Evolutionary conservation across 1,140 invertebrate species (phyloP), one percentile per base, ranked within the genome.

Genomic region (Drosophila pruinosa): DNA sequence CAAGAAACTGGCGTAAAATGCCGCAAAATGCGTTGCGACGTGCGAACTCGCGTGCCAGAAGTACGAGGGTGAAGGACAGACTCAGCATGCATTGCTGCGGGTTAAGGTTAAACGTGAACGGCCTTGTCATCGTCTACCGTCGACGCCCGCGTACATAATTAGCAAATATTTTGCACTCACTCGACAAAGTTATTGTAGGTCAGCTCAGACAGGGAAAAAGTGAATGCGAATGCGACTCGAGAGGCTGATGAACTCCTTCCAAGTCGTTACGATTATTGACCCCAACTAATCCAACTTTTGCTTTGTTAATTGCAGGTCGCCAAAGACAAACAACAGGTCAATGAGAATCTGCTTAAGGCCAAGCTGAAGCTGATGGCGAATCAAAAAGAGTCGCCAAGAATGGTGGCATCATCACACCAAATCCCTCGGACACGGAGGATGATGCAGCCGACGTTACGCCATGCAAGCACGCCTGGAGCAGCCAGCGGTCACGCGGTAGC

Each of bases 391-490:
- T 72, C 52, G 17, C 75, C 36, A 76, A 78, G 34, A 83, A 72
- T 58, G 70, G 71, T 10, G 73, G 79, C 53, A 75, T 90, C 47
- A 89, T 90, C 15, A 91, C 83, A 34, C 93, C 93, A 19, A 92
- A 93, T 72, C 92, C 92, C 12, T 93, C 92, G n/a, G 93, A 93
- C 58, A 92, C 92, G 1, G 91, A 91, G 68, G 92, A 93, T 58
- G 92, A 93, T 65, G 67, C 83, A 0, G 83, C 86, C 64, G 92
- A 93, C 65, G 67, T 3, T 2, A 76, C 88, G 52, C 91, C 92
- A 21, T 76, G 91, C 36, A 93, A 93, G 80, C 57, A 53, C 90
- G 67, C 43, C 59, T 75, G 74, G 90, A 88, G 45, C 78, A 90
- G 54, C 72, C 89, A 8, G 53, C 75, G 1, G 34, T 36, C 1